Evolutionary conservation across 2,113 vertebrate genomes (phyloP).

Genomic region (Bos javanicus): DNA sequence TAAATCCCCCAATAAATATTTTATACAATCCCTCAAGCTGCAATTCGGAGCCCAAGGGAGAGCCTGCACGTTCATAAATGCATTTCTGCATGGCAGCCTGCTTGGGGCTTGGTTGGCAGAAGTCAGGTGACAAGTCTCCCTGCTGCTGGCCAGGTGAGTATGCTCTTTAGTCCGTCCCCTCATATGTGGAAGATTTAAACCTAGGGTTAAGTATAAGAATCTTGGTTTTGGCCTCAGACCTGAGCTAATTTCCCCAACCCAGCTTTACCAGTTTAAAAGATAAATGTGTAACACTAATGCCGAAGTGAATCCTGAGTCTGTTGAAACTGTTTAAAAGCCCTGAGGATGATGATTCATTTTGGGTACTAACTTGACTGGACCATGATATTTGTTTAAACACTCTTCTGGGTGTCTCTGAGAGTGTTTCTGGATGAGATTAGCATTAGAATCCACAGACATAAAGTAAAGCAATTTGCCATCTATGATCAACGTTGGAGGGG

Average conservation of each 20-base stretch:
- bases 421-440: neutral
- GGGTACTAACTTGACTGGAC: neutral
- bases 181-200: neutral
- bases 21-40: neutral
- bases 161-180: neutral
- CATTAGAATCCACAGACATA: neutral
- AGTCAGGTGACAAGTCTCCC: neutral
- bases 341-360: neutral
- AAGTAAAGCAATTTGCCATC: neutral
- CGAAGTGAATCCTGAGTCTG: neutral
- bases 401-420: neutral
- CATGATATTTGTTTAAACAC: neutral
- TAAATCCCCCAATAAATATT: neutral
- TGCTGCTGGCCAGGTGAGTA: neutral
- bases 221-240: neutral
- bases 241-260: neutral
- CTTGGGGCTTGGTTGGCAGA: neutral
- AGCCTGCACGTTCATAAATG: neutral
- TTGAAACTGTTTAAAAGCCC: neutral
- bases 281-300: neutral
- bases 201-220: neutral
- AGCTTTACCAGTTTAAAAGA: neutral
- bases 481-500: accelerated
- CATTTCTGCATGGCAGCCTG: neutral
- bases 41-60: neutral